Evolutionary conservation across 2,113 vertebrate genomes (phyloP).

Genomic region (Proterorhinus semilunaris): DNA sequence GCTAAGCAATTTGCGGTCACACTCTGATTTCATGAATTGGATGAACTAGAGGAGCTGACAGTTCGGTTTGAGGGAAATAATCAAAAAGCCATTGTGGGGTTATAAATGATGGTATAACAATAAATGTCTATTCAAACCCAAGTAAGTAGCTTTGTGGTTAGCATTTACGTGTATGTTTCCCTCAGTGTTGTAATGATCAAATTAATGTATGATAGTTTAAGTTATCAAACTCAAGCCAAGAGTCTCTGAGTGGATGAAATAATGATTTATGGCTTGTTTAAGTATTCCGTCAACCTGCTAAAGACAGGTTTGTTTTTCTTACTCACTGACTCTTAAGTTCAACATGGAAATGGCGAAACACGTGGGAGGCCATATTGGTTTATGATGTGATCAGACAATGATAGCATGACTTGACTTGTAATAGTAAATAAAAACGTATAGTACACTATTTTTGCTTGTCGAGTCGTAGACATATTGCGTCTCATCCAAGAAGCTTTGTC

Average conservation of each 20-base stretch:
- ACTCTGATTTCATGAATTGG: constrained; percentile 36
- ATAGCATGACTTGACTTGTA: no score
- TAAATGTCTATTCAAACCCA: constrained; percentile 23
- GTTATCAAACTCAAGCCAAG: constrained; percentile 3
- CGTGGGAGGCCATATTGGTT: constrained; percentile 24
- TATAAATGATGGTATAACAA: constrained; percentile 39
- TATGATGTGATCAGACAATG: constrained; percentile 14
- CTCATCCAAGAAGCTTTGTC: no score
- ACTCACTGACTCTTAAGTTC: constrained; percentile 20
- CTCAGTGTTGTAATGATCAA: constrained; percentile 6
- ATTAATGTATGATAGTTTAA: constrained; percentile 1
- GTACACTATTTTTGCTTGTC: no score
- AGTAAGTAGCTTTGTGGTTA: constrained; percentile 10
- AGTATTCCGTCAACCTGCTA: constrained; percentile 18
- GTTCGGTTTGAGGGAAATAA: constrained; percentile 17
- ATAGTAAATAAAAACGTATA: no score
- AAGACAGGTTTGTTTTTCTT: constrained; percentile 37
- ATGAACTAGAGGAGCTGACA: not conserved
- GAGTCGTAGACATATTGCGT: no score
- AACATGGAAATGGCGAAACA: constrained; percentile 20
- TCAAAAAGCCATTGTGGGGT: constrained; percentile 27
- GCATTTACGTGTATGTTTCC: not conserved
- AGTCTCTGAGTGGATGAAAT: not conserved
- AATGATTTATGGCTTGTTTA: constrained; percentile 20
- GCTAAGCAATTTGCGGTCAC: constrained; percentile 24